Evolutionary conservation across 1,140 invertebrate genomes (phyloP), one percentile per base, ranked within the genome.

Genomic region (Drosophila sproati): DNA sequence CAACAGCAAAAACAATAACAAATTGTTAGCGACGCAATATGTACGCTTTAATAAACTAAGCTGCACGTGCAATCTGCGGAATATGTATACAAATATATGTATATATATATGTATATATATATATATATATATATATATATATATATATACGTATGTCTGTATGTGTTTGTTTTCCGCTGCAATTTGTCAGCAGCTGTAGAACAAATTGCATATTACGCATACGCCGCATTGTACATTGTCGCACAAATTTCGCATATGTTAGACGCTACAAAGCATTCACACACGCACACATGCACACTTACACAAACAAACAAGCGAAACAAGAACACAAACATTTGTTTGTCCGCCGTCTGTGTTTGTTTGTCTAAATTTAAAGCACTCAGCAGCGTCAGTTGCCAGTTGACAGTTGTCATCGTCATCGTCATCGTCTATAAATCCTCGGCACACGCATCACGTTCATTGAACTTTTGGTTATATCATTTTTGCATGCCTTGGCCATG

Each of bases 151-250:
- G 56, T 43, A 32, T 62, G 50, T 51, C 52, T 32, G 43, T 48
- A 61, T 63, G 34, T 43, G 61, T 50, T 54, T 73, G 64, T 75
- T 59, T 20, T 74, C 66, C 47, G 59, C 64, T 80, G 80, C 82
- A 87, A 86, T 86, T 86, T 86, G 79, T 72, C 60, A 79, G 67
- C 83, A 83, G 85, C 85, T 80, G 85, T 82, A 64, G 77, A 87
- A 71, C 83, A 87, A 87, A 87, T 88, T 87, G 83, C 80, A 87
- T 67, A 87, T 88, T 87, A 87, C 83, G 85, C 85, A 87, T 87
- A 87, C 83, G 83, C 85, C 73, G 55, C 76, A 64, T 70, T 66
- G 75, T 81, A 61, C 76, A 32, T 20, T 28, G 51, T 28, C 54
- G 20, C 20, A 51, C 62, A 70, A 55, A 70, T 43, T 61, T 59